phyloP scores from a whole-genome alignment of 2,888 invertebrate genomes.

The Patella pellucida region DNA sequence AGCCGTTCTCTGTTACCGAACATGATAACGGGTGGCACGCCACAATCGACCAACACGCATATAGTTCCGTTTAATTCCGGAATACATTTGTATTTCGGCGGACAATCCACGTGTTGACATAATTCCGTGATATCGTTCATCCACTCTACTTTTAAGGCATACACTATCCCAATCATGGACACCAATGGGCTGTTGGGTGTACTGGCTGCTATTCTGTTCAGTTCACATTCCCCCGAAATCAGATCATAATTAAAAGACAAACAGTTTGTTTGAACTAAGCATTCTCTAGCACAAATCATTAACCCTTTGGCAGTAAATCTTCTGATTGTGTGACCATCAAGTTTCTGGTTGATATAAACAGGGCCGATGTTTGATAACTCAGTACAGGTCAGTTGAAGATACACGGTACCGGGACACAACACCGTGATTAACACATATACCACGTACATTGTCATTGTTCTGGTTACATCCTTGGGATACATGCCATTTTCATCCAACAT shows the following conservation, averaged over 20 bases:
- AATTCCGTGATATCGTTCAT: neutral
- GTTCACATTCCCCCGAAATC: neutral
- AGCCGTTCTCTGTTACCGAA: neutral
- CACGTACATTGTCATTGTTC: too few species aligned
- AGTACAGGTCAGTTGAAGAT: neutral
- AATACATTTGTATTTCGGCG: neutral
- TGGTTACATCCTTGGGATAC: too few species aligned
- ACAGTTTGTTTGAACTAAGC: neutral
- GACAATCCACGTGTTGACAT: neutral
- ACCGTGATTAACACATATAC: too few species aligned
- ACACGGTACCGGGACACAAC: too few species aligned
- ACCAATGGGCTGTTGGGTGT: neutral
- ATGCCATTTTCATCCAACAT: too few species aligned
- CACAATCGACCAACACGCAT: neutral
- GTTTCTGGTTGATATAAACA: neutral
- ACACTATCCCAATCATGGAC: neutral
- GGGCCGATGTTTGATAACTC: neutral
- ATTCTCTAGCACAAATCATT: conserved; percentile 3
- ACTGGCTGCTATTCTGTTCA: neutral
- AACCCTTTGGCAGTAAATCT: neutral
- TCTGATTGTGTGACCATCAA: neutral
- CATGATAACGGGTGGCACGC: neutral
- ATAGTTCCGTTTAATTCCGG: neutral
- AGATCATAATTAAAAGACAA: neutral
- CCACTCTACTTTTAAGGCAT: neutral